Conservation (phyloP, 2,797 vertebrate species). For the Neosilurus hyrtlii region DNA sequence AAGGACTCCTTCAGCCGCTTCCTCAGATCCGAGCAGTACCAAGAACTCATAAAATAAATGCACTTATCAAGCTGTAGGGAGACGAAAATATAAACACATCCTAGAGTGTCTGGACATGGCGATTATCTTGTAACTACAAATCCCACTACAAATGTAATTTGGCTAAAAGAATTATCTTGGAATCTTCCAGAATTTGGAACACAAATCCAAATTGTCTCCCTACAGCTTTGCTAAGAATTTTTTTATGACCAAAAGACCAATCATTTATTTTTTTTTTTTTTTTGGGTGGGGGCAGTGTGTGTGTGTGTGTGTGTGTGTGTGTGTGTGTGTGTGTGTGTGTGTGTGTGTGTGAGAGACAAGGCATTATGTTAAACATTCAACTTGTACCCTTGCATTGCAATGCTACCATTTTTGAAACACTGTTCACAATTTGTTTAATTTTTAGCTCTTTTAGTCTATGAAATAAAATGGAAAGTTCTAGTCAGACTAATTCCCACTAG, state of each 20-base stretch:
- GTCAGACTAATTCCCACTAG: slow-evolving; percentile 40
- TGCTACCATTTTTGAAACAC: background rate
- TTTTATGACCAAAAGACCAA: slow-evolving; percentile 1
- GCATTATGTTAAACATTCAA: background rate
- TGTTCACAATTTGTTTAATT: background rate
- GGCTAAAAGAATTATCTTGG: background rate
- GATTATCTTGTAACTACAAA: background rate
- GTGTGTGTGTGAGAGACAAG: too few species aligned
- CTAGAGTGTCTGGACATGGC: background rate
- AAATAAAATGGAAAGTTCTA: slow-evolving; percentile 45
- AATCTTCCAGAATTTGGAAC: background rate
- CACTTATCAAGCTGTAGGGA: slow-evolving; percentile 54
- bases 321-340: too few species aligned
- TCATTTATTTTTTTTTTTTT: too few species aligned
- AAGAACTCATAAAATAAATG: slow-evolving; percentile 85
- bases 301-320: too few species aligned
- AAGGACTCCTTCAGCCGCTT: slow-evolving; percentile 94
- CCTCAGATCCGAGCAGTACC: slow-evolving; percentile 86
- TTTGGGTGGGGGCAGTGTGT: too few species aligned
- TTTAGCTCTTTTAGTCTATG: slow-evolving; percentile 18
- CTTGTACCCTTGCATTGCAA: slow-evolving; percentile 14
- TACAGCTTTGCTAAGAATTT: slow-evolving; percentile 27
- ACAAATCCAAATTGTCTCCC: slow-evolving; percentile 24
- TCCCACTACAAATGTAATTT: background rate
- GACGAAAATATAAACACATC: slow-evolving; percentile 5